These are phyloP conservation scores for Diorhabda carinulata DNA, from an alignment of 1,140 invertebrate genomes.

Conservation along the genomic window DNA sequence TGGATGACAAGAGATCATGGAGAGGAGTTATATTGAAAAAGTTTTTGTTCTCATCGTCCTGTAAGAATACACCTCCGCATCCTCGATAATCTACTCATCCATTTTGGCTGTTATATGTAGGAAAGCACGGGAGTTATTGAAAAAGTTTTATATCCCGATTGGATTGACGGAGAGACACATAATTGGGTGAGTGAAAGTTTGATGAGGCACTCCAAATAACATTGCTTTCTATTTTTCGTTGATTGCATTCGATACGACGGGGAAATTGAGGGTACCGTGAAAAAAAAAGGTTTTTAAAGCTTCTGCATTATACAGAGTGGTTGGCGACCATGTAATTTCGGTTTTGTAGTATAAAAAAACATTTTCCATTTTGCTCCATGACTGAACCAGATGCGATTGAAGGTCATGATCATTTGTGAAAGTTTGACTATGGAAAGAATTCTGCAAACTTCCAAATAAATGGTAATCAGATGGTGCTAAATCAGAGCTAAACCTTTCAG, in stretches of 20 bases:
- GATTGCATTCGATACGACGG: not conserved
- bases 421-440: too few relatives aligned
- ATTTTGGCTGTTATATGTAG: not conserved
- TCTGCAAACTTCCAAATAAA: too few relatives aligned
- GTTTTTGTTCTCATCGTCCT: not conserved
- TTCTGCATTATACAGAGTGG: too few relatives aligned
- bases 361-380: too few relatives aligned
- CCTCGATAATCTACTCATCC: not conserved
- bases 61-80: not conserved
- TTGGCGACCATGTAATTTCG: too few relatives aligned
- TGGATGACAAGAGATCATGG: not conserved
- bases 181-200: not conserved
- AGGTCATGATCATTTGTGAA: too few relatives aligned
- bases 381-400: too few relatives aligned
- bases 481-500: too few relatives aligned
- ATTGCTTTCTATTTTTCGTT: not conserved
- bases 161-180: not conserved
- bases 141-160: conserved; percentile 1
- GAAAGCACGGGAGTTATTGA: not conserved
- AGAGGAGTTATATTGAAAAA: not conserved
- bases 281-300: too few relatives aligned
- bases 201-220: not conserved
- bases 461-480: too few relatives aligned
- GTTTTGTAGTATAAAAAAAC: too few relatives aligned
- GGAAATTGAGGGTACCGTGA: too few relatives aligned